Evolutionary conservation across 2,888 invertebrate species (phyloP).

Genomic region (Thecophora atra): DNA sequence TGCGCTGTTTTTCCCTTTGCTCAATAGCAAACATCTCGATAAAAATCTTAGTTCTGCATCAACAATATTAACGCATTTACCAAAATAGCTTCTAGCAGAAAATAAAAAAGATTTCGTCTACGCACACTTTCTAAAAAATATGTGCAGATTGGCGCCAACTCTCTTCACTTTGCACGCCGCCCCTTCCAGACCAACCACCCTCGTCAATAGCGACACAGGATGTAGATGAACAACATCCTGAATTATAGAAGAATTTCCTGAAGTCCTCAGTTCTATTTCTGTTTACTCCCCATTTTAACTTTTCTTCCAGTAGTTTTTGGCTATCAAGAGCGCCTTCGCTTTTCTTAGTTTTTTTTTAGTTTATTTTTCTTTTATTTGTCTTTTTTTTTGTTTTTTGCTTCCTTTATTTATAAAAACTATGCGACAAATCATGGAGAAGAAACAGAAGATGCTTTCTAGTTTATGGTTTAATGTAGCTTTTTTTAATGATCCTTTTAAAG

Average conservation of each 20-base stretch:
- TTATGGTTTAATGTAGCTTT: conserved; percentile 16
- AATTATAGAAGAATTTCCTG: not conserved
- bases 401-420: conserved; percentile 35
- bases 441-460: conserved; percentile 34
- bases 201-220: too few relatives aligned
- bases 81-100: conserved; percentile 1
- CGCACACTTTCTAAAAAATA: conserved; percentile 36
- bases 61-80: not conserved
- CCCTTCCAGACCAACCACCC: not conserved
- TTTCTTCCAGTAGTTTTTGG: conserved; percentile 18
- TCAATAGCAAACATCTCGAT: not conserved
- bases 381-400: not conserved
- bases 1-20: not conserved
- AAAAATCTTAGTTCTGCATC: conserved; percentile 1
- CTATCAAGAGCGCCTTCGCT: conserved; percentile 20
- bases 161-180: not conserved
- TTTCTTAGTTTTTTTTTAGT: not conserved
- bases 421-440: conserved; percentile 39
- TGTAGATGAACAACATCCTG: too few relatives aligned
- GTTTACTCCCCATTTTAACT: not conserved
- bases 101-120: not conserved
- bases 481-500: conserved; percentile 41
- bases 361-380: too few relatives aligned
- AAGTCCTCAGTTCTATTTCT: not conserved
- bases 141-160: conserved; percentile 39